Evolutionary conservation across 2,113 vertebrate genomes (phyloP), one percentile per base, ranked within the genome.

Genomic region (Petrocephalus microphthalmus): DNA sequence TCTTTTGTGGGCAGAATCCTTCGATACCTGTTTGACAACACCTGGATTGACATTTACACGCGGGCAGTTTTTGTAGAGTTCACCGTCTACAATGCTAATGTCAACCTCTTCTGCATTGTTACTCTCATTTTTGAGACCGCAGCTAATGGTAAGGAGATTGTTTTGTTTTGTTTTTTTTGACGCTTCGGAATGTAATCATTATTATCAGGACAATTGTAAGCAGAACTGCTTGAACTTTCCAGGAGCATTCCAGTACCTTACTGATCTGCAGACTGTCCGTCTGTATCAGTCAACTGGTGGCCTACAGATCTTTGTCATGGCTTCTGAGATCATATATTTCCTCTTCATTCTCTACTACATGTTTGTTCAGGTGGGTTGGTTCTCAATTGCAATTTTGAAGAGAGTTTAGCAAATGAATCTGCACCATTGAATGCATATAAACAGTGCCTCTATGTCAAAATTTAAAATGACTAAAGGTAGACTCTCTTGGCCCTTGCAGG

Each of bases 341-440:
- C 93, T 99, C 88, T 99, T 99, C 53, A 94, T 99, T 88, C 71
- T 97, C 84, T 97, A 98, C 93, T 99, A 99, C 92, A 99, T 99
- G 98, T 92, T 93, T 89, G 89, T 95, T 29, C 98, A 99, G 97
- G 98, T 99, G 89, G 1, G 89, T 91, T 83, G 2, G 88, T 91
- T 71, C 0, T 74, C 25, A n/a, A 87, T 19, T 45, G 17, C 8
- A 3, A 19, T 78, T 78, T 29, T 19, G 29, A 52, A n/a, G 29
- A 15, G 2, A 87, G 51, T 25, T 25, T 0, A 13, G 33, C 29
- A 56, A 45, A 86, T 42, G 1, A 17, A 6, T 51, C 33, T 45
- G 42, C 60, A n/a, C 33, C 5, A 37, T 2, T 7, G 2, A 45
- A 11, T 17, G 51, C 54, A 47, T 42, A 45, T 47, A 25, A 64